A percentile compares a stretch with the other conserved stretches of the same genome.
phyloP scores from a whole-genome alignment of 2,113 vertebrate genomes.

The Onychorhynchus coronatus region DNA sequence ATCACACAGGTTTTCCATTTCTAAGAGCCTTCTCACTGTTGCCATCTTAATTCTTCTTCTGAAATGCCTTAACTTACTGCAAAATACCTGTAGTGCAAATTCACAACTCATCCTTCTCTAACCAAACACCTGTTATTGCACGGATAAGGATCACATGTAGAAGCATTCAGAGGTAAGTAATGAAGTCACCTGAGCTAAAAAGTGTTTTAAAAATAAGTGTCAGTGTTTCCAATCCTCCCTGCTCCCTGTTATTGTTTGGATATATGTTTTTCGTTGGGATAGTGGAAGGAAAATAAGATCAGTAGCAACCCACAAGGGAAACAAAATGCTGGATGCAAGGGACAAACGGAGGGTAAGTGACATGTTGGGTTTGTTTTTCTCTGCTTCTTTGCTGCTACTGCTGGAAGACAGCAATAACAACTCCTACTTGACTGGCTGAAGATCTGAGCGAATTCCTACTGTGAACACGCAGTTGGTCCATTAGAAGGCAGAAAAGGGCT shows the following conservation, averaged over 20 bases:
- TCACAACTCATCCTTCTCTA: background rate
- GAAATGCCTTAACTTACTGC: background rate
- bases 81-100: too few species aligned
- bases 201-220: background rate
- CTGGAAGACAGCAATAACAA: slow-evolving; percentile 45
- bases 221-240: background rate
- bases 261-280: background rate
- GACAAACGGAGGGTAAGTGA: slow-evolving; percentile 42
- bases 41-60: background rate
- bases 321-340: slow-evolving; percentile 48
- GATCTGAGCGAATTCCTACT: slow-evolving; percentile 41
- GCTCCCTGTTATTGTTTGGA: background rate
- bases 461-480: slow-evolving; percentile 29
- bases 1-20: background rate
- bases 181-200: background rate
- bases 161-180: background rate
- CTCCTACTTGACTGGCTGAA: slow-evolving; percentile 39
- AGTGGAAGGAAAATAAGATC: background rate
- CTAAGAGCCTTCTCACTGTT: background rate
- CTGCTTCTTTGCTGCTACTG: slow-evolving; percentile 21
- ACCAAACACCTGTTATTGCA: background rate
- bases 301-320: background rate
- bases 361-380: slow-evolving; percentile 16
- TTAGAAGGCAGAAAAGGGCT: slow-evolving; percentile 41
- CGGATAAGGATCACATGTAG: background rate